phyloP scores from a whole-genome alignment of 2,797 vertebrate species.

The Sebastes minor region DNA sequence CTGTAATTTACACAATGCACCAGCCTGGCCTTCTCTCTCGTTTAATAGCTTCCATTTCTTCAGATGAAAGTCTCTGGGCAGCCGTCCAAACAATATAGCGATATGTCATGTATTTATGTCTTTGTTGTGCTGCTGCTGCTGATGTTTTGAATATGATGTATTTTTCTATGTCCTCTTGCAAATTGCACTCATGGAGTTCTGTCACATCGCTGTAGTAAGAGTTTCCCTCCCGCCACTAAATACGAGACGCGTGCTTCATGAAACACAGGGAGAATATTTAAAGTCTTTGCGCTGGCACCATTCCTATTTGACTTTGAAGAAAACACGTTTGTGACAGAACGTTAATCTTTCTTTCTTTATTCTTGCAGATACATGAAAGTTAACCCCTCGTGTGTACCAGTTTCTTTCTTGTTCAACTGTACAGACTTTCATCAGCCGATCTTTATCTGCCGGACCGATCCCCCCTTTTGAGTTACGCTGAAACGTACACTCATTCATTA shows the following conservation, averaged over 20 bases:
- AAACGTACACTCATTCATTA: slow-evolving; percentile 31
- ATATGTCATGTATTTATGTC: slow-evolving; percentile 35
- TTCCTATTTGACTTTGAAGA: slow-evolving; percentile 36
- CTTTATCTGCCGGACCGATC: slow-evolving; percentile 10
- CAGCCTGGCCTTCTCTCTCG: slow-evolving; percentile 5
- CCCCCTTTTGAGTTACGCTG: slow-evolving; percentile 20
- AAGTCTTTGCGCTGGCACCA: neutral
- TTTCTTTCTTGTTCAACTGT: slow-evolving; percentile 9
- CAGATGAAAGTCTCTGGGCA: slow-evolving; percentile 41
- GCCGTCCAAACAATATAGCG: slow-evolving; percentile 30
- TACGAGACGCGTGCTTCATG: neutral
- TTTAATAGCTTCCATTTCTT: slow-evolving; percentile 46
- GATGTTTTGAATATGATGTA: slow-evolving; percentile 42
- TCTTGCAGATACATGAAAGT: slow-evolving; percentile 9
- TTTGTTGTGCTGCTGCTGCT: slow-evolving; percentile 20
- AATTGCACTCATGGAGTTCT: slow-evolving; percentile 29
- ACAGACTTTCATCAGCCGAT: slow-evolving; percentile 33
- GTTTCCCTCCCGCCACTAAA: slow-evolving; percentile 1
- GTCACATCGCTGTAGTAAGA: neutral
- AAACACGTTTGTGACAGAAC: slow-evolving; percentile 21
- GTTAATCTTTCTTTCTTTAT: slow-evolving; percentile 31
- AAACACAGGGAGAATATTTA: slow-evolving; percentile 3
- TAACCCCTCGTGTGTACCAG: slow-evolving; percentile 2
- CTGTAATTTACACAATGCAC: slow-evolving; percentile 31
- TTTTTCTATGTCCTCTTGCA: slow-evolving; percentile 33